Evolutionary conservation across 2,888 invertebrate species (phyloP), one percentile per base, ranked within the genome.

Genomic region (Lypha dubia): DNA sequence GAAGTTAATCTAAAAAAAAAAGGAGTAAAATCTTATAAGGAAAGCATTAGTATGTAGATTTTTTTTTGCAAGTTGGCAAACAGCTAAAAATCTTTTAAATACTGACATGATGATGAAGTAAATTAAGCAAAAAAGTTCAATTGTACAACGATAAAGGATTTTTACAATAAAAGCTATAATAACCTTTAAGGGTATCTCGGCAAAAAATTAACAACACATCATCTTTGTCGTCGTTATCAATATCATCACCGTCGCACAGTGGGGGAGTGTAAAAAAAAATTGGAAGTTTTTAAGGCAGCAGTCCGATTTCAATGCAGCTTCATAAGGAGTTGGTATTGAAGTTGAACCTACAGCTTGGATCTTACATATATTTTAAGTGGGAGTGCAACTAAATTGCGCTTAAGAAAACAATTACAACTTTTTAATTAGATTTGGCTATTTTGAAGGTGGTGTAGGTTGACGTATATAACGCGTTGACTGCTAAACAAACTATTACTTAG

Each of bases 141-240:
- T 46, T 3, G 7, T 41, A 51, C 41, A 32, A 73, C 20, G 53
- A 32, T 46, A 74, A 77, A 81, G 70, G 68, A 81, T 75, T 65
- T 56, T 63, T 63, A 49, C 62, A 75, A 44, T 73, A 73, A 79
- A 63, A 44, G n/a, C n/a, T n/a, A n/a, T 70, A 81, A 77, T 77
- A 81, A 84, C 68, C 77, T 84, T 74, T 63, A 81, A 80, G 77
- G 76, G 80, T 77, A 84, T 81, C 84, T 84, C 63, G 49, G 56
- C 46, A 51, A 67, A 77, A 68, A 67, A 28, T 28, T 2, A 38
- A 70, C 38, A 35, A n/a, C 62, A 56, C 38, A 68, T 58, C 74
- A 53, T 51, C 44, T 44, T 63, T 11, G 15, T 74, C 11, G 62
- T 67, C 49, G 49, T 65, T 20, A 11, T 70, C 70, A 17, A 77